phyloP scores from a whole-genome alignment of 2,888 invertebrate species.

The Scaeva pyrastri region DNA sequence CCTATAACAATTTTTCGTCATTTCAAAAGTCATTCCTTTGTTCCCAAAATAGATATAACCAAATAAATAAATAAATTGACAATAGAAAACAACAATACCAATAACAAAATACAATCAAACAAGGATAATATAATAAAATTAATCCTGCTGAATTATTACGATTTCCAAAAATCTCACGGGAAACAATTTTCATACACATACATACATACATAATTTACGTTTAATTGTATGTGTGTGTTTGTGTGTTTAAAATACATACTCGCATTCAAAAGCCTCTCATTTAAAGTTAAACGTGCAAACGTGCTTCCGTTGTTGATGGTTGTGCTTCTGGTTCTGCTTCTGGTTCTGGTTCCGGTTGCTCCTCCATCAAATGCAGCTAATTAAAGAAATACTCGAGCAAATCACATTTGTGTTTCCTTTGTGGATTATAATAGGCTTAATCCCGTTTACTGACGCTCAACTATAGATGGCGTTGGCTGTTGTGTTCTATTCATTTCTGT shows the following conservation, averaged over 20 bases:
- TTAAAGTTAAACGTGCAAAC: constrained; percentile 12
- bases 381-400: constrained; percentile 13
- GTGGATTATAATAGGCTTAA: constrained; percentile 23
- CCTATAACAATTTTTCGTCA: too few relatives aligned
- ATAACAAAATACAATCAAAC: not conserved
- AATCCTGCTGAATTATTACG: not conserved
- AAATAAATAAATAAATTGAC: too few relatives aligned
- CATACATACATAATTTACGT: too few relatives aligned
- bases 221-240: too few relatives aligned
- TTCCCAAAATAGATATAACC: too few relatives aligned
- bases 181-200: not conserved
- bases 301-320: not conserved
- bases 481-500: too few relatives aligned
- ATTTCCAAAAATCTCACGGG: not conserved
- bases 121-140: not conserved
- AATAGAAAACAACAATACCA: not conserved
- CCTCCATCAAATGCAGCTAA: constrained; percentile 14
- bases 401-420: constrained; percentile 26
- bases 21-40: too few relatives aligned
- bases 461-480: too few relatives aligned
- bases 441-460: not conserved
- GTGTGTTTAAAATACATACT: too few relatives aligned
- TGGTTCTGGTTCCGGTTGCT: not conserved
- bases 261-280: not conserved
- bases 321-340: too few relatives aligned